Conservation (phyloP, 2,888 invertebrate genomes). For the Palloptera scutellata region DNA sequence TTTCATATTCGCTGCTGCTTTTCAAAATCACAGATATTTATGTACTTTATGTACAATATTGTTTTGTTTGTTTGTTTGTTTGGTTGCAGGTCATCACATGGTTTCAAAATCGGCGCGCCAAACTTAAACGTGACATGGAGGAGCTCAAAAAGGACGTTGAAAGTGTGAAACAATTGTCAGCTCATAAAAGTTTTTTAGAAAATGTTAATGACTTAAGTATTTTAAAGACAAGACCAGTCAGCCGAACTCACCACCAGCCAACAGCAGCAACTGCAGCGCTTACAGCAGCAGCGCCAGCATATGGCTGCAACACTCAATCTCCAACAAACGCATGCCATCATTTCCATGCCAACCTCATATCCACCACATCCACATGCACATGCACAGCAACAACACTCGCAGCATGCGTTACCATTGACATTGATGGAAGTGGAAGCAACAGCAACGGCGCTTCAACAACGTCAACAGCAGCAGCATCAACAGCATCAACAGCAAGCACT, state of each 20-base stretch:
- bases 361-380: conserved; percentile 18
- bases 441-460: conserved; percentile 1
- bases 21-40: conserved; percentile 17
- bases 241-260: conserved; percentile 51
- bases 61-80: conserved; percentile 5
- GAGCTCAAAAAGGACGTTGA: conserved; percentile 97
- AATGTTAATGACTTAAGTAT: conserved; percentile 92
- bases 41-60: conserved; percentile 17
- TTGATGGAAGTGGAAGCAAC: conserved; percentile 18
- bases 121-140: conserved; percentile 96
- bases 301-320: conserved; percentile 12
- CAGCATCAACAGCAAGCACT: conserved; percentile 9
- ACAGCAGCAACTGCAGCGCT: conserved; percentile 30
- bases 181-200: conserved; percentile 89
- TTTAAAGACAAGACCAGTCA: conserved; percentile 85
- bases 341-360: conserved; percentile 26
- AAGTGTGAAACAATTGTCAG: conserved; percentile 85
- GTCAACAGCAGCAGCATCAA: conserved; percentile 9
- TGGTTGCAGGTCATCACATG: conserved; percentile 85
- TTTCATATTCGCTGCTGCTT: no score
- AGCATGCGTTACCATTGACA: conserved; percentile 34
- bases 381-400: conserved; percentile 31
- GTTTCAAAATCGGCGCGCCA: conserved; percentile 94
- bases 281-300: conserved; percentile 19
- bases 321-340: conserved; percentile 27